Percentiles rank a stretch among this genome's conserved stretches.
phyloP scores from a whole-genome alignment of 2,888 invertebrate species.

The Cinara cedri region DNA sequence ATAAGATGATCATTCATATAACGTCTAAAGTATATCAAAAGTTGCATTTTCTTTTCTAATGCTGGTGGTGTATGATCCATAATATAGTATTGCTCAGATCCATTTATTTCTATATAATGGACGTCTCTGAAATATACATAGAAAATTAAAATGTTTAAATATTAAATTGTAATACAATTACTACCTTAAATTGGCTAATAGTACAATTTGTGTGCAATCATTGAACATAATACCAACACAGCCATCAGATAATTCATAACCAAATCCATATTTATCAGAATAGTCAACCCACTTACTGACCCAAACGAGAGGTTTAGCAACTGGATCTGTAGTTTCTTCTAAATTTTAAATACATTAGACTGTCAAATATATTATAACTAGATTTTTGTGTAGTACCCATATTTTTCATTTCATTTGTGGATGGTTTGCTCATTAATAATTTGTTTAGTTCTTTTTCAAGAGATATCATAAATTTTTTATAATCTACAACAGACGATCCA shows the following conservation, averaged over 20 bases:
- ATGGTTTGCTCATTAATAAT: constrained; percentile 57
- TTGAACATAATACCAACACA: constrained; percentile 99
- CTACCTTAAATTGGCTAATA: constrained; percentile 89
- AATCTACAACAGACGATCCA: constrained; percentile 59
- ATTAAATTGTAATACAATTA: constrained; percentile 61
- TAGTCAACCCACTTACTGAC: constrained; percentile 99
- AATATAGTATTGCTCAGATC: constrained; percentile 89
- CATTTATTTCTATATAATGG: constrained; percentile 93
- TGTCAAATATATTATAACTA: background rate
- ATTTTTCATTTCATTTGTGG: constrained; percentile 1
- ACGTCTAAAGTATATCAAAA: constrained; percentile 93
- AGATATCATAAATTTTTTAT: constrained; percentile 62
- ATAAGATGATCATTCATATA: constrained; percentile 98
- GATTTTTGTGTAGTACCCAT: constrained; percentile 2
- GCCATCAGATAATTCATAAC: constrained; percentile 97
- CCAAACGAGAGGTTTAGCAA: constrained; percentile 94
- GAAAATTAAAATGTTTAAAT: background rate
- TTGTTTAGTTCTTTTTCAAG: constrained; percentile 62
- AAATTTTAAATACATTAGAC: constrained; percentile 28
- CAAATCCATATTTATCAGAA: constrained; percentile 99
- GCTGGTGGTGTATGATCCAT: constrained; percentile 78
- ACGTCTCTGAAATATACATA: constrained; percentile 73
- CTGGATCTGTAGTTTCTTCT: constrained; percentile 74
- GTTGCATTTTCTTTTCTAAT: constrained; percentile 93
- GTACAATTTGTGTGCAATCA: constrained; percentile 92